A percentile compares a stretch with the other conserved stretches of the same genome.
Evolutionary conservation across 2,888 invertebrate genomes (phyloP).

Genomic region (Cataglyphis albicans): DNA sequence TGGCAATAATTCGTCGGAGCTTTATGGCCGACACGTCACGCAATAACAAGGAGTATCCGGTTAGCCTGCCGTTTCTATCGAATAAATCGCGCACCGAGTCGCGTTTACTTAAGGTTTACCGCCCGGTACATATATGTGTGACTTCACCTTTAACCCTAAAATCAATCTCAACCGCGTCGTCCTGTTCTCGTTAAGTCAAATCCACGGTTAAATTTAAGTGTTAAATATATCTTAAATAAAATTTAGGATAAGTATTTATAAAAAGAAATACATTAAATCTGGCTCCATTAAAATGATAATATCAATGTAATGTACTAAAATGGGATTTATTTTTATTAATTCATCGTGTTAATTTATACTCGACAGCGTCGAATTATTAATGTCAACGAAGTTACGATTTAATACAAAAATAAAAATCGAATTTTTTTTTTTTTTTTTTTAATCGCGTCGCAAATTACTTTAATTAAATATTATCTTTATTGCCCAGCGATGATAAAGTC

Average conservation of each 20-base stretch:
- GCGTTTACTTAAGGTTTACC: constrained; percentile 44
- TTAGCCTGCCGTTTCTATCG: constrained; percentile 53
- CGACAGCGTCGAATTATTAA: not conserved
- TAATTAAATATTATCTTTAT: constrained; percentile 20
- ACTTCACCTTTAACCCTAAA: constrained; percentile 21
- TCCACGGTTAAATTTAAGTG: not conserved
- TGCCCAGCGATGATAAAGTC: not conserved
- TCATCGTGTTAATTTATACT: not conserved
- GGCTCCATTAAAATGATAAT: not conserved
- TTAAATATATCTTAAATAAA: not conserved
- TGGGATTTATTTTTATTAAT: not conserved
- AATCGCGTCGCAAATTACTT: not conserved
- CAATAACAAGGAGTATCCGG: constrained; percentile 60
- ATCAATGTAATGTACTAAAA: not conserved
- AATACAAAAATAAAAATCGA: not conserved
- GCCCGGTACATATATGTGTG: not conserved
- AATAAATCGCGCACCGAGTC: constrained; percentile 51
- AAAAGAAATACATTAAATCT: not conserved
- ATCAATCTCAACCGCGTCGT: constrained; percentile 18
- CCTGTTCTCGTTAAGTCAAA: not conserved
- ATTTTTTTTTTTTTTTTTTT: constrained; percentile 4
- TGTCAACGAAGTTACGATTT: not conserved
- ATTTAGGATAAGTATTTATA: not conserved
- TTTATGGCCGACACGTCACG: constrained; percentile 58
- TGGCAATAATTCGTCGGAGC: constrained; percentile 43